These are phyloP conservation scores for Heliconius aoede DNA, from an alignment of 2,888 invertebrate species.

Conservation along the genomic window DNA sequence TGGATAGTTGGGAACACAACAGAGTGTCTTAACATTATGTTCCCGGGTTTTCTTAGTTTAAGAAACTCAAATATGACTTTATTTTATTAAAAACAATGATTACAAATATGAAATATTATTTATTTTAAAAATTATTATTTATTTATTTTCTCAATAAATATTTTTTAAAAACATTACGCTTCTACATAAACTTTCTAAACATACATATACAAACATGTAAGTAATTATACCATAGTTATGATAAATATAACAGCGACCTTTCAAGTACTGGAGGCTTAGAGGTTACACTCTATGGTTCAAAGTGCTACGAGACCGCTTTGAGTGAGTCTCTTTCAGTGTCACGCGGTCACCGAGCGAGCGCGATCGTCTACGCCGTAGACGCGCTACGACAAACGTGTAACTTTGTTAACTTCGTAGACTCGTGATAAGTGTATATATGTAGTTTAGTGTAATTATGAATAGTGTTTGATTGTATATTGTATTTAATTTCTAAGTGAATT, in stretches of 20 bases:
- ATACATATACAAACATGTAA: slow-evolving; percentile 4
- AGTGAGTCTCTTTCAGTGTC: slow-evolving; percentile 59
- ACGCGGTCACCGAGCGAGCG: slow-evolving; percentile 66
- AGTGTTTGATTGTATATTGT: not conserved
- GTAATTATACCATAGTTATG: slow-evolving; percentile 13
- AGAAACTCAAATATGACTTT: no score
- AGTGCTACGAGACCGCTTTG: slow-evolving; percentile 32
- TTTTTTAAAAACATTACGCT: not conserved
- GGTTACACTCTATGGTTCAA: slow-evolving; percentile 20
- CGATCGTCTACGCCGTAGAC: slow-evolving; percentile 73
- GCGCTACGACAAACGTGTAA: slow-evolving; percentile 50
- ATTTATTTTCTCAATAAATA: not conserved
- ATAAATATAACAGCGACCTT: slow-evolving; percentile 33
- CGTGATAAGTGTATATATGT: slow-evolving; percentile 17
- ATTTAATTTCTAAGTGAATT: slow-evolving; percentile 9
- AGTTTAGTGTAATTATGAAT: not conserved
- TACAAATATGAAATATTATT: not conserved
- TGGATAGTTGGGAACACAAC: no score
- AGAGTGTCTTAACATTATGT: no score
- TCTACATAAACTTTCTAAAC: not conserved
- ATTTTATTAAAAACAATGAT: not conserved
- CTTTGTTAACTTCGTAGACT: slow-evolving; percentile 42
- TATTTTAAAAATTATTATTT: not conserved
- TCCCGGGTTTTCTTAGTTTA: no score
- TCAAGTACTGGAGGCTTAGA: slow-evolving; percentile 26